These are phyloP conservation scores for Agapornis roseicollis DNA, from an alignment of 2,113 vertebrate genomes.

Conservation along the genomic window DNA sequence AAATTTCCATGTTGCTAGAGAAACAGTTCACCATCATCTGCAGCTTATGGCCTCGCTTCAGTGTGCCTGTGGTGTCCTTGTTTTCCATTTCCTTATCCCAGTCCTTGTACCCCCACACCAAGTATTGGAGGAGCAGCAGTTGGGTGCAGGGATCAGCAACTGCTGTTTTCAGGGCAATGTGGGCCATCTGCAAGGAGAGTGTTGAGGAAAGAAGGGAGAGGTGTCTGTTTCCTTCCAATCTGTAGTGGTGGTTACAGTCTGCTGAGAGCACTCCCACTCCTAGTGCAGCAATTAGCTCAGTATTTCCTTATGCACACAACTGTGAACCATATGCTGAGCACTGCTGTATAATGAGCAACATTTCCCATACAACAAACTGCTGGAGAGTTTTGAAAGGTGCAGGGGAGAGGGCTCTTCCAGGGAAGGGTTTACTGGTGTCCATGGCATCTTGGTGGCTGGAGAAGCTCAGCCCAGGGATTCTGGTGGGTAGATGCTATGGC, in stretches of 20 bases:
- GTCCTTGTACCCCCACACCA: rapidly evolving
- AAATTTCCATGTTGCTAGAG: background rate
- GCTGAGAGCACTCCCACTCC: background rate
- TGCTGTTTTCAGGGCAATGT: background rate
- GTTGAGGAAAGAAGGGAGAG: background rate
- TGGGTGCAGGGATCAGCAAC: background rate
- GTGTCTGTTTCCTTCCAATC: background rate
- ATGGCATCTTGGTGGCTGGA: rapidly evolving
- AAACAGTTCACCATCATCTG: background rate
- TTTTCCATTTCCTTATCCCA: rapidly evolving
- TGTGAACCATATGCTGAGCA: background rate
- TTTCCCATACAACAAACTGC: background rate
- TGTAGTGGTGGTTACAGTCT: background rate
- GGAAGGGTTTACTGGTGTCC: background rate
- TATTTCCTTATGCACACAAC: background rate
- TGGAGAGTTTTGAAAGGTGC: rapidly evolving
- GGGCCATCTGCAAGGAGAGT: background rate
- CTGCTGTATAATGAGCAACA: background rate
- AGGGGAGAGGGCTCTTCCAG: background rate
- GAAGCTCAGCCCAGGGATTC: background rate
- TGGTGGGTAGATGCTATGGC: background rate
- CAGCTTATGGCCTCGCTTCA: rapidly evolving
- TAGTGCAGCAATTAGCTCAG: background rate
- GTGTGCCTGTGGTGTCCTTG: background rate
- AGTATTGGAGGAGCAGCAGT: background rate